Evolutionary conservation across 2,113 vertebrate genomes (phyloP).

Genomic region (Zosterops borbonicus): DNA sequence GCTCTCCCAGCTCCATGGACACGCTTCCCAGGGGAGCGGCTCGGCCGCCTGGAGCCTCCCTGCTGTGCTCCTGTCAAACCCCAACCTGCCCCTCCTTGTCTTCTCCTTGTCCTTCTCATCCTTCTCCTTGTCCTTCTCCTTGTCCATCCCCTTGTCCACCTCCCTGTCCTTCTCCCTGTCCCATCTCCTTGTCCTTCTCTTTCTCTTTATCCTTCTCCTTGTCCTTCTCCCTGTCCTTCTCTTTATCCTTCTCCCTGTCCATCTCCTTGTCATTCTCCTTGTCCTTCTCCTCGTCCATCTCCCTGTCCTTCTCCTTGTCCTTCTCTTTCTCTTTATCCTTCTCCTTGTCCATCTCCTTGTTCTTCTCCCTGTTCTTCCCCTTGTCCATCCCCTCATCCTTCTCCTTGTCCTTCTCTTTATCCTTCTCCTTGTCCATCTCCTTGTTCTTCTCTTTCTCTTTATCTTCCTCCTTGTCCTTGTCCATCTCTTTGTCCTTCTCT

Average conservation of each 20-base stretch:
- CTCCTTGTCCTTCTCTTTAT: background rate
- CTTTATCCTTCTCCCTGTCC: too few relatives aligned
- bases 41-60: accelerated
- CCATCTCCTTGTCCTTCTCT: background rate
- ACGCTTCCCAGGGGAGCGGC: background rate
- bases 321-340: background rate
- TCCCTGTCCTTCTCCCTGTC: background rate
- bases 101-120: background rate
- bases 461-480: background rate
- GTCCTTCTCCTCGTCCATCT: background rate
- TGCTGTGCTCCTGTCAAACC: accelerated
- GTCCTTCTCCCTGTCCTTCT: background rate
- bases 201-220: too few relatives aligned
- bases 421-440: background rate
- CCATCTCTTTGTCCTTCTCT: background rate
- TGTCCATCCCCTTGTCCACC: background rate
- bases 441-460: background rate
- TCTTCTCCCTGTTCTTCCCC: background rate
- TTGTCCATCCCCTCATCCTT: too few relatives aligned
- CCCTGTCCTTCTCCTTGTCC: background rate
- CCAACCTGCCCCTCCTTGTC: background rate
- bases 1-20: background rate
- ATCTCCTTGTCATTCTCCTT: background rate
- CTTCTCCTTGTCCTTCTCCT: background rate
- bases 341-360: background rate